Base-by-base conservation (phyloP, 1,140 invertebrate species). In the Trypoxylus dichotomus region DNA sequence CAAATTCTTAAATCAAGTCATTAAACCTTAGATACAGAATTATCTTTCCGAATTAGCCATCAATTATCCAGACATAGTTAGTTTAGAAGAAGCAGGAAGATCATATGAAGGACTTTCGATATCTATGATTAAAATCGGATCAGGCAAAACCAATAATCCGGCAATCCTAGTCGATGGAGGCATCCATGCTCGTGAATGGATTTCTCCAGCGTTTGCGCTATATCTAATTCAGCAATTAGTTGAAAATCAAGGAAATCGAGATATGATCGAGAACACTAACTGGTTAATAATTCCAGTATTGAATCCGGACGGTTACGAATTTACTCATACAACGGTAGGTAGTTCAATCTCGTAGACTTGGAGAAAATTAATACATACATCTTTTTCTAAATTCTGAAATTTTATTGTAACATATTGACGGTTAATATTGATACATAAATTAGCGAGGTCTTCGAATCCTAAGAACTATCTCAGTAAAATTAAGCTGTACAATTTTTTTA, bases 171-270 rank as follows among this genome's bases (percentile, higher is more conserved):
- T 90, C 47, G 89, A 91, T 77, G 88, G 88, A 32, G 89, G 87
- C n/a, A 87, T 90, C 32, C 92, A 94, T 86, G 92, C 92, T 1
- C 86, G 92, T 72, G 93, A 94, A 87, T 94, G 93, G 92, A 90
- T 93, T 47, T 89, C 91, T 0, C 89, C 91, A 8, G 90, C 92
- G 0, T 88, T 90, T 0, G 90, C 89, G 37, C 80, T 92, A 0
- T 93, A 91, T 85, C 87, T 92, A 6, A 90, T 93, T 15, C 84
- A 91, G 77, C 87, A 91, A 82, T 82, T 92, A 27, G 88, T 91
- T 0, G 88, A 90, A 24, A 83, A 90, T 75, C n/a, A 78, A 0
- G 58, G 72, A 0, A 81, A 92, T 60, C 85, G 82, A 42, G 74
- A 84, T 15, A 81, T 91, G 0, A 89, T 93, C 0, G 81, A 87